These are phyloP conservation scores for Laupala kohalensis DNA, from an alignment of 1,140 invertebrate genomes.

Conservation along the genomic window DNA sequence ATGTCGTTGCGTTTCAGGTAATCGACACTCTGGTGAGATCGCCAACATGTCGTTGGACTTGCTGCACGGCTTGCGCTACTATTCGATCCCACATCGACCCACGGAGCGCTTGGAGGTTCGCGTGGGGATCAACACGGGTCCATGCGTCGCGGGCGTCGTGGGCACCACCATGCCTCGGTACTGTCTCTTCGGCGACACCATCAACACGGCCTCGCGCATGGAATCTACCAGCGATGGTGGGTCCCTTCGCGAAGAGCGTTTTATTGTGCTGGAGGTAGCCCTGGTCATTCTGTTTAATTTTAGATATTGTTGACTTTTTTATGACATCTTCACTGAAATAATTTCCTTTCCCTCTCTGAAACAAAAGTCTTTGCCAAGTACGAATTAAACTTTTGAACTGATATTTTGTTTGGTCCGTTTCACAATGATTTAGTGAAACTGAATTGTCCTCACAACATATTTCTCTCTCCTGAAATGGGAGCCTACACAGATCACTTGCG, in stretches of 20 bases:
- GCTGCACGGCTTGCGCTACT: slow-evolving; percentile 33
- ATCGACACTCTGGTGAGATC: slow-evolving; percentile 39
- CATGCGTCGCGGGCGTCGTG: slow-evolving; percentile 45
- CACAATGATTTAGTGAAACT: too few relatives aligned
- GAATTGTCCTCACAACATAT: too few relatives aligned
- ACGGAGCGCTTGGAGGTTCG: slow-evolving; percentile 37
- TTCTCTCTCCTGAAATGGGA: too few relatives aligned
- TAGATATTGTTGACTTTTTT: too few relatives aligned
- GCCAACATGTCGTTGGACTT: slow-evolving; percentile 45
- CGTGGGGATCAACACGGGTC: slow-evolving; percentile 45
- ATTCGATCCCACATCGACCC: slow-evolving; percentile 41
- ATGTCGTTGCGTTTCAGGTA: slow-evolving; percentile 17
- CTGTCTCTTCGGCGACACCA: slow-evolving; percentile 48
- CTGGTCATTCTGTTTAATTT: too few relatives aligned
- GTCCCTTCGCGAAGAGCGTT: slow-evolving; percentile 4
- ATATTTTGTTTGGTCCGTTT: too few relatives aligned
- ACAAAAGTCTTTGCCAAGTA: too few relatives aligned
- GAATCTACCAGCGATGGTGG: slow-evolving; percentile 36
- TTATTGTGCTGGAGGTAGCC: too few relatives aligned
- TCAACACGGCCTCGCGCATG: slow-evolving; percentile 40
- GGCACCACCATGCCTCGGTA: slow-evolving; percentile 50
- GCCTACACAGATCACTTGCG: too few relatives aligned
- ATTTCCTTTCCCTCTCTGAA: too few relatives aligned
- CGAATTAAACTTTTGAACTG: too few relatives aligned
- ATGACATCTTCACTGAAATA: too few relatives aligned